Evolutionary conservation across 2,113 vertebrate genomes (phyloP), one percentile per base, ranked within the genome.

Genomic region (Paedocypris sp.): DNA sequence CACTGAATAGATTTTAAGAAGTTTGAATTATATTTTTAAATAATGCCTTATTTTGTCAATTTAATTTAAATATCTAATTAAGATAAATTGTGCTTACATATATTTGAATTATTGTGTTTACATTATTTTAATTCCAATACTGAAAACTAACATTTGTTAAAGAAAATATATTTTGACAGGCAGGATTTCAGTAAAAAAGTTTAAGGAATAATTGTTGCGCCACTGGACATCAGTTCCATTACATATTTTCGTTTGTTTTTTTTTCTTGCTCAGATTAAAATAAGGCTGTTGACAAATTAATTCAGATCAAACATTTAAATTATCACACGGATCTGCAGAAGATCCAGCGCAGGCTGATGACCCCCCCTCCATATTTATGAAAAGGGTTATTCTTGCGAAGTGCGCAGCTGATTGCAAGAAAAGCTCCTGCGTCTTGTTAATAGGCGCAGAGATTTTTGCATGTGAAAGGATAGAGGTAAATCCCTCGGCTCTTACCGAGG

Each of bases 391-490:
- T 78, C 81, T 81, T 84, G 83, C 83, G 84, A 89, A 93, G 82
- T 87, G 87, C 75, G 66, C 85, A 84, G 79, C 85, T 90, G 83
- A 90, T 86, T 85, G 86, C 79, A 77, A 69, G 68, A 67, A 77
- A 72, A 78, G 78, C 66, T 71, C 71, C 72, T 66, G 66, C 64
- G 70, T 75, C 80, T 81, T 85, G 85, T 81, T 80, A 81, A 75
- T 70, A 70, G 60, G 78, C 67, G 77, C 39, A 31, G 67, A 70
- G 68, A 71, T 80, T 87, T 86, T 94, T 92, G 89, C 90, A 93
- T 95, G 88, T 90, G 88, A 93, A 94, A 89, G 84, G 85, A 78
- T 81, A 70, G 64, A 77, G 79, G 86, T 87, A 92, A 94, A 94
- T 92, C 90, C 85, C 81, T 58, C 73, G 62, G 74, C 81, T 83